Conservation (phyloP, 1,140 invertebrate species). For the Brachystomella parvula region DNA sequence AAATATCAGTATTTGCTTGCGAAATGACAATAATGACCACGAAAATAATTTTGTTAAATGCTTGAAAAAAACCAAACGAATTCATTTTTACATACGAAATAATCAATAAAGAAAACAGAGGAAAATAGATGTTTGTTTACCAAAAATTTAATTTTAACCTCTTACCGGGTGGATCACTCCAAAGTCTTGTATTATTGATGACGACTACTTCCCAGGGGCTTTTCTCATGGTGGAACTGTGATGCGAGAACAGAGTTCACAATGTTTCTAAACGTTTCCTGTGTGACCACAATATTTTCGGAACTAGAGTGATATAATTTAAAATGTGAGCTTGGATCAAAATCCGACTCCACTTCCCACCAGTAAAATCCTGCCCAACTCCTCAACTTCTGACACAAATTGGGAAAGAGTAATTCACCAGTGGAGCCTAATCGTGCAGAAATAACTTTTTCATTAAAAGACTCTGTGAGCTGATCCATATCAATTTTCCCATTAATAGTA, state of each 20-base stretch:
- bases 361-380: neutral
- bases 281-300: neutral
- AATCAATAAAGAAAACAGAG: too few relatives aligned
- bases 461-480: neutral
- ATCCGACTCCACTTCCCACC: neutral
- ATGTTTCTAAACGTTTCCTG: neutral
- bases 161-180: neutral
- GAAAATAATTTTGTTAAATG: too few relatives aligned
- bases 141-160: too few relatives aligned
- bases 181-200: neutral
- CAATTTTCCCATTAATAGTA: neutral
- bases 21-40: too few relatives aligned
- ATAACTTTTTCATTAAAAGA: neutral
- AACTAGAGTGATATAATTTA: neutral
- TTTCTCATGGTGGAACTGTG: neutral
- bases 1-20: too few relatives aligned
- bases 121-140: too few relatives aligned
- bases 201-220: neutral
- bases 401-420: neutral
- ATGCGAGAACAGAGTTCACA: neutral
- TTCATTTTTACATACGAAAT: too few relatives aligned
- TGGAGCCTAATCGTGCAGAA: neutral
- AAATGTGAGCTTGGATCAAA: neutral
- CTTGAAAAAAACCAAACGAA: too few relatives aligned
- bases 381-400: neutral